phyloP scores from a whole-genome alignment of 2,797 vertebrate species.

The Capromys pilorides region DNA sequence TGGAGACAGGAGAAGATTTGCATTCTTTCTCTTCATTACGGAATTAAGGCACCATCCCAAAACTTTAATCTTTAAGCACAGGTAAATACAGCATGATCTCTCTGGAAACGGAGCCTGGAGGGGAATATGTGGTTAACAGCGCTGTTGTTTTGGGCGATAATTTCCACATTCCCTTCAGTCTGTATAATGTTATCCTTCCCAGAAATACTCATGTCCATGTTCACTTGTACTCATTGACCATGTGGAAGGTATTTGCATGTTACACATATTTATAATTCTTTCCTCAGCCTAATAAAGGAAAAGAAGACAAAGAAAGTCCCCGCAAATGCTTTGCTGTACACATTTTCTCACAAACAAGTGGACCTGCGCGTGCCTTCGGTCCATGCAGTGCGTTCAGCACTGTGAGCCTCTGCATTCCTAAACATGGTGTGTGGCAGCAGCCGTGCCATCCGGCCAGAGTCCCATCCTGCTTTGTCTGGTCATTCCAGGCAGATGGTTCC shows the following conservation, averaged over 20 bases:
- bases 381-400: not conserved
- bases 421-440: accelerated
- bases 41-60: not conserved
- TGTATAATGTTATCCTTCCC: not conserved
- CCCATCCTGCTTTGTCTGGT: not conserved
- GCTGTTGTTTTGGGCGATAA: not conserved
- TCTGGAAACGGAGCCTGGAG: not conserved
- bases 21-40: not conserved
- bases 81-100: slow-evolving; percentile 49
- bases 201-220: not conserved
- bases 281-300: not conserved
- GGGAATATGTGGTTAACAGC: slow-evolving; percentile 11
- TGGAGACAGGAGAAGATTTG: not conserved
- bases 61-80: slow-evolving; percentile 58
- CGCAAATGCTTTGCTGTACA: not conserved
- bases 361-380: not conserved
- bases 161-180: slow-evolving; percentile 38
- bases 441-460: not conserved
- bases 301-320: not conserved
- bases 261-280: slow-evolving; percentile 20
- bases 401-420: not conserved
- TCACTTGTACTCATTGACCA: not conserved
- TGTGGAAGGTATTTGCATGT: not conserved
- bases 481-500: not conserved
- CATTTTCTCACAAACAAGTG: not conserved